Evolutionary conservation across 35 echinoderm and acorn worm genomes (phyloP), one percentile per base, ranked within the genome.

Genomic region (Patiria miniata): DNA sequence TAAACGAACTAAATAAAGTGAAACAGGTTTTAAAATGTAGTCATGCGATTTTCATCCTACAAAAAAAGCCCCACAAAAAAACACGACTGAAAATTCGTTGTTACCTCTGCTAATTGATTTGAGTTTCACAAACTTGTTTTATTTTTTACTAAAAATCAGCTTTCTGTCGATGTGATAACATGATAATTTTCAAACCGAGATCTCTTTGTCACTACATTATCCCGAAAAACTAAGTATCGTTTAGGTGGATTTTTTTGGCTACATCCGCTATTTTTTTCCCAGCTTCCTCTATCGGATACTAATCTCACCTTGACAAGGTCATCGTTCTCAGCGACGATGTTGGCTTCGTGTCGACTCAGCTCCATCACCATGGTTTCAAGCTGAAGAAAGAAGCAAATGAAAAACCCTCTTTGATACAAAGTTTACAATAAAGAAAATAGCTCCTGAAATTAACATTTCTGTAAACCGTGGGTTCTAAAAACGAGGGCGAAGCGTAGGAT

Each of bases 281-380:
- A n/a, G 39, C 9, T 16, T 30, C 5, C 12, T 32, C 1, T 14
- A 22, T 3, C 16, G 16, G 33, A 32, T 36, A 78, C 16, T 36
- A 5, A 39, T 3, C 77, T 89, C 83, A 98, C 95, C 89, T 98
- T 89, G 17, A 89, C 87, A 12, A 98, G 81, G 39, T 73, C 81
- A 32, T 98, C 95, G 52, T 98, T 99, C 87, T 99, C 93, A 21
- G 92, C 69, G 7, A 99, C 86, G 47, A 99, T 99, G 55, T 94
- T 94, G 1, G 93, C 90, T 61, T 99, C 96, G 30, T 99, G 95
- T 84, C 96, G 81, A 65, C 96, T 98, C 8, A 99, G 68, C 65
- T 99, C 96, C 87, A 99, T 86, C 36, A 99, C 96, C 96, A 99
- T 99, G 50, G 94, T 93, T 80, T 99, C 96, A 7, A 99, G 81